Evolutionary conservation across 1,140 invertebrate genomes (phyloP).

Genomic region (Caenorhabditis brenneri): DNA sequence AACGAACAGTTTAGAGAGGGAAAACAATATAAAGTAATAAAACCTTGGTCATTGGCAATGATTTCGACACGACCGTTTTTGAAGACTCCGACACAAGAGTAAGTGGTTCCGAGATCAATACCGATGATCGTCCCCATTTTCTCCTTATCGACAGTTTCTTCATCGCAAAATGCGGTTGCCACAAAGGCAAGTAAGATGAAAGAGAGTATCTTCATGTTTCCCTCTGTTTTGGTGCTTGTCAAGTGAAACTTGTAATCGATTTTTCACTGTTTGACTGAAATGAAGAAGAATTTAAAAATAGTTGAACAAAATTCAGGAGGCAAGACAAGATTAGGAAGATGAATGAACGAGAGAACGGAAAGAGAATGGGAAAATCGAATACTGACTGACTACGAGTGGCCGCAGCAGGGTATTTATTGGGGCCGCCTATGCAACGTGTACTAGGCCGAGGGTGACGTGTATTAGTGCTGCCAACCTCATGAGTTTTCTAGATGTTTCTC

Average conservation of each 20-base stretch:
- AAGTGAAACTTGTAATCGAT: conserved; percentile 19
- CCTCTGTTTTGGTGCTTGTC: not conserved
- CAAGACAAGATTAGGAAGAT: not conserved
- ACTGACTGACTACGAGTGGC: not conserved
- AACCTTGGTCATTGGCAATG: conserved; percentile 87
- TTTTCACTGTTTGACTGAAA: conserved; percentile 20
- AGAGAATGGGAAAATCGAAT: not conserved
- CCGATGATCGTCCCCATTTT: conserved; percentile 74
- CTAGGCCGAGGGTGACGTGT: conserved; percentile 1
- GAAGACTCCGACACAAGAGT: conserved; percentile 80
- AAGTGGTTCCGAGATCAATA: conserved; percentile 98
- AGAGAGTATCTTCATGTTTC: not conserved
- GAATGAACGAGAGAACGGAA: not conserved
- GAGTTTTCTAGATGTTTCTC: conserved; percentile 1
- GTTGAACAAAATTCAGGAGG: not conserved
- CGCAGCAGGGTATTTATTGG: not conserved
- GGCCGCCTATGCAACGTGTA: conserved; percentile 26
- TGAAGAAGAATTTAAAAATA: not conserved
- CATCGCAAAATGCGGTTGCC: conserved; percentile 30
- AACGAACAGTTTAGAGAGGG: not conserved
- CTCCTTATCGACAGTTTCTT: conserved; percentile 61
- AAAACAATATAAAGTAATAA: not conserved
- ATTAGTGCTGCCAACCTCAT: not conserved
- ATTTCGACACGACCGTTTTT: conserved; percentile 85
- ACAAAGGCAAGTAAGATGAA: conserved; percentile 5